These are phyloP conservation scores for Elanus axillaris DNA, from an alignment of 2,113 vertebrate genomes.

Conservation along the genomic window DNA sequence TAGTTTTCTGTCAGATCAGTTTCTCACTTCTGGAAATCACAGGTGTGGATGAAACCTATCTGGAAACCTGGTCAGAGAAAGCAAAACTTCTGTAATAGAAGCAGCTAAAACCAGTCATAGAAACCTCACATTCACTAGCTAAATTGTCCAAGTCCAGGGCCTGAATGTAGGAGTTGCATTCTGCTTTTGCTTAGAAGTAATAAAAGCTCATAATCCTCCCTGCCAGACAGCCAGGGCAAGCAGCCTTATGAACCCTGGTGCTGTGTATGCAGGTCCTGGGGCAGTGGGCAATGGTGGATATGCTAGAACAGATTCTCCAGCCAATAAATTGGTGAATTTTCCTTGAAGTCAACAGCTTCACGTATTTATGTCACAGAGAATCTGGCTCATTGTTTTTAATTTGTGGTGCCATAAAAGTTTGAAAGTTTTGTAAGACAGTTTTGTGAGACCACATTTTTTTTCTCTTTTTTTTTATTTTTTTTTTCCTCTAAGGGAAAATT, in stretches of 20 bases:
- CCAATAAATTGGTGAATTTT: background rate
- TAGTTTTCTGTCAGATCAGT: background rate
- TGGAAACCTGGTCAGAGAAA: background rate
- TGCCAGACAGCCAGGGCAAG: background rate
- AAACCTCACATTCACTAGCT: background rate
- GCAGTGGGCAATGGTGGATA: background rate
- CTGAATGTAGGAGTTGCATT: background rate
- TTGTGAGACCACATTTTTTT: background rate
- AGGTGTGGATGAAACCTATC: background rate
- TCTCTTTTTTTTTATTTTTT: background rate
- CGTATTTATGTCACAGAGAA: background rate
- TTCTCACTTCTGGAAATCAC: background rate
- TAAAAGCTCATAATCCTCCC: background rate
- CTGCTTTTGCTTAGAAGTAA: background rate
- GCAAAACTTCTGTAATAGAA: background rate
- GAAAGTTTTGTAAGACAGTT: slow-evolving; percentile 1
- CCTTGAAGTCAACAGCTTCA: slow-evolving; percentile 19
- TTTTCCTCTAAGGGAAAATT: background rate
- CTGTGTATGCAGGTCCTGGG: background rate
- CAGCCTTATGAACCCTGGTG: background rate
- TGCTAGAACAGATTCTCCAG: background rate
- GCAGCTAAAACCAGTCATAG: background rate
- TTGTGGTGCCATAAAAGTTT: background rate
- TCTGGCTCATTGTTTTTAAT: slow-evolving; percentile 14
- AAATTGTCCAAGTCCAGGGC: background rate